Evolutionary conservation across 1,140 invertebrate genomes (phyloP), one percentile per base, ranked within the genome.

Genomic region (Trachymyrmex cornetzi): DNA sequence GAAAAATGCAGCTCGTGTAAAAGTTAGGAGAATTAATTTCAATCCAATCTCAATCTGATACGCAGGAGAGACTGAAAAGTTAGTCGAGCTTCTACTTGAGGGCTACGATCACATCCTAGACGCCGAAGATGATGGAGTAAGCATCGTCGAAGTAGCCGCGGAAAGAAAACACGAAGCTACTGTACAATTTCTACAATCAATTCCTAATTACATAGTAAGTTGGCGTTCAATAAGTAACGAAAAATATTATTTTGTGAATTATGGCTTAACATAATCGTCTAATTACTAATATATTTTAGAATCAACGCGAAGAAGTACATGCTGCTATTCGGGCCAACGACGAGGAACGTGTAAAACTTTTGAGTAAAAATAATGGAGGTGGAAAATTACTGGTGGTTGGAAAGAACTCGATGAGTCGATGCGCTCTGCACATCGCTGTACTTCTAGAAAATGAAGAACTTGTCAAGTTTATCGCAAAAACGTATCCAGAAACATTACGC

Each of bases 51-150:
- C 59, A 66, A 81, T 53, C 77, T 14, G 24, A 66, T 80, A 82
- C 90, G 53, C 88, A 98, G 98, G 98, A 11, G 97, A 98, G 88
- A 96, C 96, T 1, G 97, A 97, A 63, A 97, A 97, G 92, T 95
- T 99, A 55, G 97, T 97, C 80, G 97, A 98, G 88, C 94, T 99
- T 12, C 91, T 98, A 3, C 90, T 98, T 19, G 98, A 98, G 95
- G 98, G 98, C 3, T 99, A 98, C 92, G 97, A 98, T 92, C 98
- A 98, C 88, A 97, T 99, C 55, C 92, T 98, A n/a, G 98, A 98
- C 89, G 95, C 98, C 0, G 95, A 96, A 19, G 98, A 98, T 87
- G 96, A 96, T 6, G 96, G 96, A 1, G 95, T 96, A 1, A 95
- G 96, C 24, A 97, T 98, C 81, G 93, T 97, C 0, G 96, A 98